A percentile compares a stretch with the other conserved stretches of the same genome.
Evolutionary conservation across 2,888 invertebrate genomes (phyloP).

Genomic region (Melinaea menophilus): DNA sequence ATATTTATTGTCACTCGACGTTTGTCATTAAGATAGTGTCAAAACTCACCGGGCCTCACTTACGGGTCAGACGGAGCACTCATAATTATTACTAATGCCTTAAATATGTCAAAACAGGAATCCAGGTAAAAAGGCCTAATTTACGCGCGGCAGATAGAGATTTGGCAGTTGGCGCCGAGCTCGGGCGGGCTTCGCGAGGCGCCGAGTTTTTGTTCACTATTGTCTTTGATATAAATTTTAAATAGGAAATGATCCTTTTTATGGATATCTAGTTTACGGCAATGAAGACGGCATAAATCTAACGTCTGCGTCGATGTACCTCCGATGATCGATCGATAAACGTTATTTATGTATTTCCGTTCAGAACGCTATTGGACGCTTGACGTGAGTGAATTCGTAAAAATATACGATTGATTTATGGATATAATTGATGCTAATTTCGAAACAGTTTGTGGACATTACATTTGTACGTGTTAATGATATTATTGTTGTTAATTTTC

Average conservation of each 20-base stretch:
- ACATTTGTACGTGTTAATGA: not conserved
- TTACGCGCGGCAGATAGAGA: slow-evolving; percentile 77
- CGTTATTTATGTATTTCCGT: slow-evolving; percentile 77
- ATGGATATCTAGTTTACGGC: slow-evolving; percentile 78
- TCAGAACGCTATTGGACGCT: slow-evolving; percentile 33
- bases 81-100: slow-evolving; percentile 79
- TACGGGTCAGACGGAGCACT: slow-evolving; percentile 65
- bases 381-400: slow-evolving; percentile 54
- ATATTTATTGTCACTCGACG: slow-evolving; percentile 76
- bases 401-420: slow-evolving; percentile 34
- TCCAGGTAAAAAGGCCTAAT: slow-evolving; percentile 79
- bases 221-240: slow-evolving; percentile 78
- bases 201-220: slow-evolving; percentile 76
- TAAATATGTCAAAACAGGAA: slow-evolving; percentile 79
- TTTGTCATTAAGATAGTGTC: slow-evolving; percentile 78
- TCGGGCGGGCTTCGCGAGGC: slow-evolving; percentile 64
- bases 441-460: not conserved
- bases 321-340: slow-evolving; percentile 77
- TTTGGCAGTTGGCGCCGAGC: slow-evolving; percentile 77
- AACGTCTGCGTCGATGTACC: slow-evolving; percentile 66
- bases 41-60: slow-evolving; percentile 70
- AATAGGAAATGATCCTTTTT: slow-evolving; percentile 78
- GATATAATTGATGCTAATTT: slow-evolving; percentile 6
- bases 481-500: slow-evolving; percentile 1
- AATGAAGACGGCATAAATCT: slow-evolving; percentile 76